phyloP scores from a whole-genome alignment of 2,113 vertebrate genomes.

The Chloebia gouldiae region DNA sequence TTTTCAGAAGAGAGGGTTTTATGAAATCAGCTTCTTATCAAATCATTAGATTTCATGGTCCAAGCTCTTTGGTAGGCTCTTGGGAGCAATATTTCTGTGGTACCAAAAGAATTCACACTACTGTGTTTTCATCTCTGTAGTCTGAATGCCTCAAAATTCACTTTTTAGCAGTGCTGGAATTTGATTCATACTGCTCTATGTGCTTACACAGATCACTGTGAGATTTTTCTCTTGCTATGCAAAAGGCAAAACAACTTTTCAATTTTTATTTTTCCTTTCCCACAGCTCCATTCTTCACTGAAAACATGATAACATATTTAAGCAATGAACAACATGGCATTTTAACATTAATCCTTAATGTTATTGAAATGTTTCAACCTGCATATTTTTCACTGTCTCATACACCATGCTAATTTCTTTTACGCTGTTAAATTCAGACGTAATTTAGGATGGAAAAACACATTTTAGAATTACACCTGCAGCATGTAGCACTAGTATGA shows the following conservation, averaged over 20 bases:
- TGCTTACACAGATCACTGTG: not conserved
- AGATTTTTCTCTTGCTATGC: not conserved
- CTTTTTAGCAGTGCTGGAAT: not conserved
- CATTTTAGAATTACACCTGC: slow-evolving; percentile 70
- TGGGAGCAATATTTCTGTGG: not conserved
- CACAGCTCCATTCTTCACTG: not conserved
- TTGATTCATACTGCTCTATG: not conserved
- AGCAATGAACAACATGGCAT: slow-evolving; percentile 7
- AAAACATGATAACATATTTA: not conserved
- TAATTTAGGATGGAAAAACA: slow-evolving; percentile 67
- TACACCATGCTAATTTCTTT: slow-evolving; percentile 57
- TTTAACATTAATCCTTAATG: slow-evolving; percentile 37
- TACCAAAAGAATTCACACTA: not conserved
- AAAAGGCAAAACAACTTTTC: not conserved
- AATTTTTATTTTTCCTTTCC: not conserved
- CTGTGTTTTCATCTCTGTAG: not conserved
- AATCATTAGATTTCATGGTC: not conserved
- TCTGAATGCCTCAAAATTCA: not conserved
- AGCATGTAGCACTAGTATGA: slow-evolving; percentile 84
- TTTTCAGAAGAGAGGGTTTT: not conserved
- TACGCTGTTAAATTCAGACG: slow-evolving; percentile 64
- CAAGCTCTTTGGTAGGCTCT: not conserved
- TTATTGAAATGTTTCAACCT: slow-evolving; percentile 13
- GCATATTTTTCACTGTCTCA: not conserved
- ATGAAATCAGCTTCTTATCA: not conserved